These are phyloP conservation scores for Okamejei kenojei DNA, from an alignment of 2,797 vertebrate genomes.

Conservation along the genomic window DNA sequence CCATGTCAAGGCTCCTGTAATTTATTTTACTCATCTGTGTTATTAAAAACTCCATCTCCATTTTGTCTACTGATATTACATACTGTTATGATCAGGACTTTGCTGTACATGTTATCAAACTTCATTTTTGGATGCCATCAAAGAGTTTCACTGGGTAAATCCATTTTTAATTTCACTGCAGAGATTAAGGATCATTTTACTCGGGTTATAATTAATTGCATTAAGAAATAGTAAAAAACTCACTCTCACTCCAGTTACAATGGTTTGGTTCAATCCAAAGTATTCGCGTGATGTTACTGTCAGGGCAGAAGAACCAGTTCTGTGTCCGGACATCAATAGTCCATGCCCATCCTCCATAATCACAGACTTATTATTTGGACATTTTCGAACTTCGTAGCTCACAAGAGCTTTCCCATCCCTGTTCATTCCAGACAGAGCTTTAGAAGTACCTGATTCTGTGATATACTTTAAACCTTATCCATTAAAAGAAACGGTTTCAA, in stretches of 20 bases:
- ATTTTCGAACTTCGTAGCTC: constrained; percentile 50
- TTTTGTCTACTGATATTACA: background rate
- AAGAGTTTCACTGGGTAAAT: background rate
- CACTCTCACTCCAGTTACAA: constrained; percentile 58
- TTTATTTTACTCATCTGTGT: background rate
- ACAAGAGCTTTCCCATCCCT: constrained; percentile 55
- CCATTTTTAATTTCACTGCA: background rate
- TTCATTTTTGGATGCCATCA: background rate
- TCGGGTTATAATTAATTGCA: background rate
- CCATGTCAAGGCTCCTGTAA: too few relatives aligned
- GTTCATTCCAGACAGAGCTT: constrained; percentile 33
- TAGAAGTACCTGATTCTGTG: background rate
- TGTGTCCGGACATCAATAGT: constrained; percentile 53
- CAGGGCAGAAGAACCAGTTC: constrained; percentile 54
- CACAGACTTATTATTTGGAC: constrained; percentile 54
- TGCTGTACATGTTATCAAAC: background rate
- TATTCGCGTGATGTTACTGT: constrained; percentile 59
- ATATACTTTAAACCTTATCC: background rate
- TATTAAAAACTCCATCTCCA: too few relatives aligned
- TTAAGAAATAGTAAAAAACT: background rate
- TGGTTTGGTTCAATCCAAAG: constrained; percentile 58
- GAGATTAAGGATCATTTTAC: background rate
- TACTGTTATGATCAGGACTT: background rate
- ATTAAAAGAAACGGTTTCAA: background rate
- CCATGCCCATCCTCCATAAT: constrained; percentile 51